A percentile compares a stretch with the other conserved stretches of the same genome.
Evolutionary conservation across 2,888 invertebrate genomes (phyloP).

Genomic region (Ypsolopha sequella): DNA sequence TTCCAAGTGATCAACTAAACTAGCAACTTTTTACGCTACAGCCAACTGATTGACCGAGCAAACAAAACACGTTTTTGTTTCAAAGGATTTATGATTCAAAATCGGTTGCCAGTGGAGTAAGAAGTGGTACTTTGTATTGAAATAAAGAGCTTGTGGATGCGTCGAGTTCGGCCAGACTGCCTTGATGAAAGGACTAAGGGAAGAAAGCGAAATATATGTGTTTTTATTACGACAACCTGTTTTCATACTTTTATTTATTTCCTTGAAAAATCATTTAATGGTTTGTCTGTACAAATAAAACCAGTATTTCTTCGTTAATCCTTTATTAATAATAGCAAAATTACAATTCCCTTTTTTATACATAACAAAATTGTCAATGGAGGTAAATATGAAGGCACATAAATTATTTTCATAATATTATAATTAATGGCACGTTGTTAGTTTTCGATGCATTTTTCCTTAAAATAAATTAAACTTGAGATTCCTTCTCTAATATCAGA

Average conservation of each 20-base stretch:
- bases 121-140: slow-evolving; percentile 7
- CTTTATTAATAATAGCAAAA: slow-evolving; percentile 1
- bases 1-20: no score
- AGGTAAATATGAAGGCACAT: neutral
- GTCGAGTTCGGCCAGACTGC: neutral
- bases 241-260: slow-evolving; percentile 35
- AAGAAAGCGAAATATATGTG: slow-evolving; percentile 67
- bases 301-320: neutral
- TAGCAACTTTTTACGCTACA: no score
- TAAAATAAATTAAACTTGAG: slow-evolving; percentile 6
- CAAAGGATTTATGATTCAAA: no score
- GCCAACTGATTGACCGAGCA: no score
- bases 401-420: slow-evolving; percentile 18
- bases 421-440: slow-evolving; percentile 49
- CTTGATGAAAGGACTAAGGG: slow-evolving; percentile 25
- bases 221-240: slow-evolving; percentile 59
- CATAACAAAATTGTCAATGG: neutral
- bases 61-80: no score
- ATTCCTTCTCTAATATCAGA: slow-evolving; percentile 4
- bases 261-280: no score
- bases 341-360: neutral
- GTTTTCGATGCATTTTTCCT: slow-evolving; percentile 6
- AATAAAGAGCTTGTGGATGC: neutral
- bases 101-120: no score
- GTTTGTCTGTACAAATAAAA: neutral